phyloP scores from a whole-genome alignment of 2,113 vertebrate species.

The Protomyctophum bolini region DNA sequence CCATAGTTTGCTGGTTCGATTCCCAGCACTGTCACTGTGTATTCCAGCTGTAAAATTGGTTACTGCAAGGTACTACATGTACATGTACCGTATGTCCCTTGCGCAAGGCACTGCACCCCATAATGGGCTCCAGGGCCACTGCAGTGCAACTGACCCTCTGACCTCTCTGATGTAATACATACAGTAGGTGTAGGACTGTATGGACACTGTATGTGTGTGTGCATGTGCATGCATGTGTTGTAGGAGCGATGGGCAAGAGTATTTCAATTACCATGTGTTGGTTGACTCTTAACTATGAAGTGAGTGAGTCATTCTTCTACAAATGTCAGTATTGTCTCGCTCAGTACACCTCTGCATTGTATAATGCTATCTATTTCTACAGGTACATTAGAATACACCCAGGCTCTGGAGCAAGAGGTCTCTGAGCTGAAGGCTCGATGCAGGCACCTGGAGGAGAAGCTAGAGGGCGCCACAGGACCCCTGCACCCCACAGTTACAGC shows the following conservation, averaged over 20 bases:
- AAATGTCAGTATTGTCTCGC: no score
- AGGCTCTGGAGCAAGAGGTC: conserved; percentile 74
- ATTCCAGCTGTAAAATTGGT: no score
- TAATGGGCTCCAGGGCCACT: no score
- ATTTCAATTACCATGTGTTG: no score
- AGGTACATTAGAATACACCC: conserved; percentile 57
- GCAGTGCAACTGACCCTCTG: neutral
- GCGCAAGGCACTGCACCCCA: no score
- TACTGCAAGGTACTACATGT: no score
- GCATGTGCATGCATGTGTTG: neutral
- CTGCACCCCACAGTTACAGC: conserved; percentile 1
- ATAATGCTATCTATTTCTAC: neutral
- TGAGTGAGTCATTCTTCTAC: no score
- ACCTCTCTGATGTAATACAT: neutral
- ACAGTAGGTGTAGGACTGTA: neutral
- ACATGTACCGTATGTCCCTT: no score
- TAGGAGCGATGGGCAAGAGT: no score
- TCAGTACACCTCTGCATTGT: neutral
- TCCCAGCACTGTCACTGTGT: no score
- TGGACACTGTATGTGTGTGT: neutral
- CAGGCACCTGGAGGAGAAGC: conserved; percentile 59
- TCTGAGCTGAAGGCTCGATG: conserved; percentile 66
- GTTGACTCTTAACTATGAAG: no score
- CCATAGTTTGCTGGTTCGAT: no score
- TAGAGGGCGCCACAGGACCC: conserved; percentile 44